Conservation (phyloP, 2,888 invertebrate species). For the Agrotis ipsilon region DNA sequence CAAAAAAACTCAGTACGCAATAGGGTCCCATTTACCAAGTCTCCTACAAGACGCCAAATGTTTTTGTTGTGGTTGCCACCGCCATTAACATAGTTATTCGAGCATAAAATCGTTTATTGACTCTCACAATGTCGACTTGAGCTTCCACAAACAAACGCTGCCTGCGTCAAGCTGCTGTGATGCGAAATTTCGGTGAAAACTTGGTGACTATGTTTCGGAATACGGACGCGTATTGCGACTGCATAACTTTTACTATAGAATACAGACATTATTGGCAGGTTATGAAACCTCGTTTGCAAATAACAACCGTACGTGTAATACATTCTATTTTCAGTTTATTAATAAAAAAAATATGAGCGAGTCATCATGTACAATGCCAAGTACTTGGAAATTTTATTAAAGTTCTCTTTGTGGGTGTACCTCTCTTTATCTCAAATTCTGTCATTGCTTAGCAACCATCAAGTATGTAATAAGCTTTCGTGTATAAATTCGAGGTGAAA, state of each 20-base stretch:
- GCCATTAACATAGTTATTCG: conserved; percentile 86
- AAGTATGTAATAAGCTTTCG: conserved; percentile 47
- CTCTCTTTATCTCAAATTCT: conserved; percentile 33
- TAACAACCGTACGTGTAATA: too few relatives aligned
- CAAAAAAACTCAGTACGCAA: conserved; percentile 45
- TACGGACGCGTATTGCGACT: conserved; percentile 4
- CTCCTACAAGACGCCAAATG: conserved; percentile 70
- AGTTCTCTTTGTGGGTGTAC: conserved; percentile 2
- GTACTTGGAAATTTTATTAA: conserved; percentile 21
- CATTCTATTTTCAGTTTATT: neutral
- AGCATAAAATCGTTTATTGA: conserved; percentile 85
- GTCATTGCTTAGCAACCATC: conserved; percentile 31
- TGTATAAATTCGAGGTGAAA: conserved; percentile 37
- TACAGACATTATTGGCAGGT: conserved; percentile 1
- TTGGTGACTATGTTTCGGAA: conserved; percentile 27
- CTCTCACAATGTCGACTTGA: conserved; percentile 72
- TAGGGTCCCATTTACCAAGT: conserved; percentile 60
- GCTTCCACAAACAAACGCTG: conserved; percentile 68
- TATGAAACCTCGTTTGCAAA: neutral
- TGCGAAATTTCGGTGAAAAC: conserved; percentile 55
- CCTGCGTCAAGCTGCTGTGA: conserved; percentile 48
- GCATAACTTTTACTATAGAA: neutral
- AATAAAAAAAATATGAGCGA: neutral
- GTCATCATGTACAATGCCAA: conserved; percentile 18
- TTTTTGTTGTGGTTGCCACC: conserved; percentile 78